phyloP scores from a whole-genome alignment of 2,113 vertebrate genomes.

The Andinoacara biseriatus region DNA sequence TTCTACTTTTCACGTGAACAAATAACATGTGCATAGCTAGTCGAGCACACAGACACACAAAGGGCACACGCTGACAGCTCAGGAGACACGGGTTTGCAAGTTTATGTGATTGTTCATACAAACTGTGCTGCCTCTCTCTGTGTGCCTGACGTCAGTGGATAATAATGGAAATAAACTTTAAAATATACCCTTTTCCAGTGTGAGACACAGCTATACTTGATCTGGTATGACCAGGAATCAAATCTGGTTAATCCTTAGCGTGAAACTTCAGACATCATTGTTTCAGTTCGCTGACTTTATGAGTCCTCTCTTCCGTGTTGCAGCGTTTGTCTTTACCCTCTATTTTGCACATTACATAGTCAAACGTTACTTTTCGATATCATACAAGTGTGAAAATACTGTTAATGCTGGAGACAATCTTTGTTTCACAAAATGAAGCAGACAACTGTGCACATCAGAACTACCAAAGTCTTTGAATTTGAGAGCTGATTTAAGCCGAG shows the following conservation, averaged over 20 bases:
- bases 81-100: not conserved
- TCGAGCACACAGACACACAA: constrained; percentile 11
- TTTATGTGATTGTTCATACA: not conserved
- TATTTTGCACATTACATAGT: rapidly evolving
- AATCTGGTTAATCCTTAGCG: not conserved
- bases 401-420: not conserved
- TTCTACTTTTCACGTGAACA: constrained; percentile 39
- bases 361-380: not conserved
- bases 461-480: constrained; percentile 5
- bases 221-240: not conserved
- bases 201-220: not conserved
- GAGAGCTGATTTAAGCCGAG: constrained; percentile 19
- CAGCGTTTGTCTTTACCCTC: not conserved
- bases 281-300: not conserved
- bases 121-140: not conserved
- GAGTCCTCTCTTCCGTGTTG: not conserved
- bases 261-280: not conserved
- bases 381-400: not conserved
- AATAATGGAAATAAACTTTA: not conserved
- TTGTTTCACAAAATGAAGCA: not conserved
- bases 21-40: constrained; percentile 27
- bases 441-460: constrained; percentile 8
- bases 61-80: not conserved
- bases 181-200: no score
- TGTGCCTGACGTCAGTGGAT: not conserved